A percentile compares a stretch with the other conserved stretches of the same genome.
Conservation (phyloP, 2,113 vertebrate genomes). For the Pitta sordida region DNA sequence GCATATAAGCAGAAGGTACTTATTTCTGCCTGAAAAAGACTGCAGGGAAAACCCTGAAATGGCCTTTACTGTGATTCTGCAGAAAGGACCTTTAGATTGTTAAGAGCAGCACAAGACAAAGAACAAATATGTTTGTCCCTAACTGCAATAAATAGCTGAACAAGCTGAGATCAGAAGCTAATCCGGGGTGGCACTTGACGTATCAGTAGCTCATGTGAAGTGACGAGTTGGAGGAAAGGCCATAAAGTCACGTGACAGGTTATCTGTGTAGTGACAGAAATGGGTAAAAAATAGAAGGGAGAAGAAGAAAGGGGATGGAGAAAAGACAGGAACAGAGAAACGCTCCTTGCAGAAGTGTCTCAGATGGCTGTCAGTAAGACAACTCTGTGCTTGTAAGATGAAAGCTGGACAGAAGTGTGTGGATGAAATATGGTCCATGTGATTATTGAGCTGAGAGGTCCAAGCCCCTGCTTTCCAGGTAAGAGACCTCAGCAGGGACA, state of each 20-base stretch:
- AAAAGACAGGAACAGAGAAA: background rate
- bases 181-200: conserved; percentile 16
- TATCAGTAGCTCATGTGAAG: conserved; percentile 11
- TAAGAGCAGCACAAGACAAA: background rate
- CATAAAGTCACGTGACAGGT: background rate
- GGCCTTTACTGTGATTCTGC: background rate
- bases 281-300: background rate
- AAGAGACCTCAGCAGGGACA: background rate
- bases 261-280: conserved; percentile 10
- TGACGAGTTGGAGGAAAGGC: conserved; percentile 8
- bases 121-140: background rate
- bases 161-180: conserved; percentile 27
- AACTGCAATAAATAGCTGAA: background rate
- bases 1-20: background rate
- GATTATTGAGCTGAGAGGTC: background rate
- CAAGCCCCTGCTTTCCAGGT: background rate
- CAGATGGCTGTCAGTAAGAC: background rate
- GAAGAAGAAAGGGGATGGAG: background rate
- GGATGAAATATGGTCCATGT: rapidly evolving
- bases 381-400: background rate
- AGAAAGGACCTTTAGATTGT: background rate
- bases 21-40: background rate
- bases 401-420: background rate
- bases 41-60: background rate
- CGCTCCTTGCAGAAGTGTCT: background rate